A percentile compares a stretch with the other conserved stretches of the same genome.
Evolutionary conservation across 1,140 invertebrate genomes (phyloP).

Genomic region (Euwallacea fornicatus): DNA sequence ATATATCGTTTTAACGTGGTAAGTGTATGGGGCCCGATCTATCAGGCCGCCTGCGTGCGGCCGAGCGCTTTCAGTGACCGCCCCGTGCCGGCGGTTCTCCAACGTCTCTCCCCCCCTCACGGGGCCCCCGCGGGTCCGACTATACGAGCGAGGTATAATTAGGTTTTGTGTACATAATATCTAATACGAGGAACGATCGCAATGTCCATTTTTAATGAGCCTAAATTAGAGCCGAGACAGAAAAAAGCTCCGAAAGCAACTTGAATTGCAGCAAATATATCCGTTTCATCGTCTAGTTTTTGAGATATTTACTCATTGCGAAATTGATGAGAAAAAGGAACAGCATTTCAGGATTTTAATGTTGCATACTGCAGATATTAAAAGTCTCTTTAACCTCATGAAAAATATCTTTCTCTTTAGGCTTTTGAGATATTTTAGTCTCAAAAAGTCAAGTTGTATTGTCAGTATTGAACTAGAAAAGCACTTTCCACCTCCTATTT

Average conservation of each 20-base stretch:
- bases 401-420: no score
- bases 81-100: conserved; percentile 39
- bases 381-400: no score
- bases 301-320: no score
- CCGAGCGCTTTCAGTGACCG: conserved; percentile 49
- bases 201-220: not conserved
- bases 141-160: conserved; percentile 30
- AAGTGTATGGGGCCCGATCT: conserved; percentile 27
- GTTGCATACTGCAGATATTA: no score
- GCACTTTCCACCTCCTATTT: no score
- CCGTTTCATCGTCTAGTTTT: no score
- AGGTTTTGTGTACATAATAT: conserved; percentile 25
- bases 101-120: conserved; percentile 8
- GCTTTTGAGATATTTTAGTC: no score
- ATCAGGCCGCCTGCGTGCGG: conserved; percentile 52
- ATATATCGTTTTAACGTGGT: conserved; percentile 34
- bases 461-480: no score
- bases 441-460: no score
- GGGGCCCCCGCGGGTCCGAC: conserved; percentile 40
- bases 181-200: conserved; percentile 20
- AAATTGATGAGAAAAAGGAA: no score
- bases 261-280: no score
- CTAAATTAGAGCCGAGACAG: not conserved
- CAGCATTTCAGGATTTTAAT: no score
- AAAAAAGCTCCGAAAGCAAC: conserved; percentile 20